Conservation (phyloP, 2,113 vertebrate species). For the Chamaetylas fuelleborni region DNA sequence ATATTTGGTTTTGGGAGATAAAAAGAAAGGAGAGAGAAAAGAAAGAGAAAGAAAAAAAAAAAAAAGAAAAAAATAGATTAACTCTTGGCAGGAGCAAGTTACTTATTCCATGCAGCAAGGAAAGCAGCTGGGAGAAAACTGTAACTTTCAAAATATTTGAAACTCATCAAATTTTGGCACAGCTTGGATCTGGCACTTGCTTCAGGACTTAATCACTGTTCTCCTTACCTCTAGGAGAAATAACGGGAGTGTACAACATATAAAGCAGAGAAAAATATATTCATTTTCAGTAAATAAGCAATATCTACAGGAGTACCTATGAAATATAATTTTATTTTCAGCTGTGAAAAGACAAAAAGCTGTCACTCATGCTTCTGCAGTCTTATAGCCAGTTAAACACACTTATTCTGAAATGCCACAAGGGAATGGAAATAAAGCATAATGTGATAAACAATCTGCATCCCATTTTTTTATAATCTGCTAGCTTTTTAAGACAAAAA, state of each 20-base stretch:
- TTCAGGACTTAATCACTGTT: neutral
- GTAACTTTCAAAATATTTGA: conserved; percentile 43
- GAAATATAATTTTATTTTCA: neutral
- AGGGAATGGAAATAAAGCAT: neutral
- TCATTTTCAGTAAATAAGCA: neutral
- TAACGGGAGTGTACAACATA: neutral
- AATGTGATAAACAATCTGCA: neutral
- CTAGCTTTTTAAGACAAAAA: neutral
- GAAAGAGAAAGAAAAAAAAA: too few species aligned
- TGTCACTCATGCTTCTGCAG: neutral
- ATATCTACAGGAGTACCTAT: neutral
- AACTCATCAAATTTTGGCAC: conserved; percentile 1
- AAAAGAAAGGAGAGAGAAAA: neutral
- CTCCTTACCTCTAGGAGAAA: neutral
- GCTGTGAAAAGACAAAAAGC: neutral
- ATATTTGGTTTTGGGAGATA: neutral
- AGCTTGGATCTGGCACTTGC: neutral
- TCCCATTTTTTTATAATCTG: neutral
- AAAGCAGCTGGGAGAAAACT: neutral
- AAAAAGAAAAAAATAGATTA: neutral
- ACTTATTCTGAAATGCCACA: neutral
- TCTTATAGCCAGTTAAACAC: neutral
- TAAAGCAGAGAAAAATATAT: neutral
- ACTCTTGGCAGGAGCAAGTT: neutral
- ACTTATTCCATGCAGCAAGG: neutral